These are phyloP conservation scores for Aselliscus stoliczkanus DNA, from an alignment of 2,797 vertebrate genomes.

Conservation along the genomic window DNA sequence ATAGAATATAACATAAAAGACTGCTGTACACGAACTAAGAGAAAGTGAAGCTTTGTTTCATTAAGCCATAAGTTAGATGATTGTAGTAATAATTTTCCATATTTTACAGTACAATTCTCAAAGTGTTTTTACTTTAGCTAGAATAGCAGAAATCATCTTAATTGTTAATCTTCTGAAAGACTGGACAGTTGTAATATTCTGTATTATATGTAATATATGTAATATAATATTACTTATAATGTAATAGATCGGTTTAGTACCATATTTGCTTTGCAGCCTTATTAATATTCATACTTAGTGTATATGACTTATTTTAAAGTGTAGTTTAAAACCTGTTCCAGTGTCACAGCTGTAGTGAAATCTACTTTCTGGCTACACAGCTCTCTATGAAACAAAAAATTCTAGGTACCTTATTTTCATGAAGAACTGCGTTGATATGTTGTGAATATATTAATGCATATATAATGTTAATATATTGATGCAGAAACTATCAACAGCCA, in stretches of 20 bases:
- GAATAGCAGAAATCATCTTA: not conserved
- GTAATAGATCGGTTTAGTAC: not conserved
- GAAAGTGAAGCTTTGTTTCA: not conserved
- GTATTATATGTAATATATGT: not conserved
- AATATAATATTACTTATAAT: too few relatives aligned
- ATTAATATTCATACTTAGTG: not conserved
- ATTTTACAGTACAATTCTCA: not conserved
- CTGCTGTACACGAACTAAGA: not conserved
- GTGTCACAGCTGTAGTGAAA: not conserved
- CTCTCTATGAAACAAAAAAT: not conserved
- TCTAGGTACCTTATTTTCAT: not conserved
- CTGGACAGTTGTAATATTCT: not conserved
- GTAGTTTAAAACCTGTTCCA: not conserved
- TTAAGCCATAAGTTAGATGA: not conserved
- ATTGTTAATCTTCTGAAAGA: not conserved
- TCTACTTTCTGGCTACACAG: not conserved
- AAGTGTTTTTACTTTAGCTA: not conserved
- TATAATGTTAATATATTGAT: not conserved
- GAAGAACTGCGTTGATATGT: not conserved
- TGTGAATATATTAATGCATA: not conserved
- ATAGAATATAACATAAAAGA: not conserved
- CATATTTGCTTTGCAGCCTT: not conserved
- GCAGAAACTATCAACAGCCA: not conserved
- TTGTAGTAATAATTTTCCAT: not conserved
- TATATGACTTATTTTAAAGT: slow-evolving; percentile 17